Evolutionary conservation across 2,113 vertebrate genomes (phyloP).

Genomic region (Guaruba guarouba): DNA sequence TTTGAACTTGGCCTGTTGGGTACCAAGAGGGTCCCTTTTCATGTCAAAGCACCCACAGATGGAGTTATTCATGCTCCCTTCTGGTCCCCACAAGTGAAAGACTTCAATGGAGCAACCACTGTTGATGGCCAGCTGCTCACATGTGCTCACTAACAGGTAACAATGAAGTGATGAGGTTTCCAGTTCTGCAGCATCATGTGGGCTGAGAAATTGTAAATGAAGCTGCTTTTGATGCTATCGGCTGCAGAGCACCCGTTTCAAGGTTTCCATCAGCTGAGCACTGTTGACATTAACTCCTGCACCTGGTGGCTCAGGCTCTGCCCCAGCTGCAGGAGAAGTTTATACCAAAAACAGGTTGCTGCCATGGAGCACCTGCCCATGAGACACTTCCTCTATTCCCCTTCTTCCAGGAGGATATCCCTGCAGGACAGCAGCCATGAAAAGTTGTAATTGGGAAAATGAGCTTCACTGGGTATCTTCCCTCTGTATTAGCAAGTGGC

Average conservation of each 20-base stretch:
- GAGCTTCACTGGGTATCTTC: background rate
- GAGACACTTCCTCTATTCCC: background rate
- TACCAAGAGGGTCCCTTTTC: background rate
- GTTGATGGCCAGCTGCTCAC: background rate
- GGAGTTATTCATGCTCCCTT: background rate
- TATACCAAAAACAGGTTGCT: background rate
- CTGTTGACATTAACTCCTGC: background rate
- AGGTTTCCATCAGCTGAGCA: background rate
- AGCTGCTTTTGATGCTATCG: background rate
- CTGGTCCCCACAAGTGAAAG: background rate
- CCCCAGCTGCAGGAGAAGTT: background rate
- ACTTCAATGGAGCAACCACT: fast-evolving
- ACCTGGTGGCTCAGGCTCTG: background rate
- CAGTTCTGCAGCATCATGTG: background rate
- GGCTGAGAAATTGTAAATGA: background rate
- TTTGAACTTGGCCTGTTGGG: too few relatives aligned
- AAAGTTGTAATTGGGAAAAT: background rate
- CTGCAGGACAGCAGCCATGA: too few relatives aligned
- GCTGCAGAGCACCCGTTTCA: background rate
- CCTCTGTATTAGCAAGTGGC: background rate
- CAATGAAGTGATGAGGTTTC: background rate
- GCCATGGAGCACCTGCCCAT: background rate
- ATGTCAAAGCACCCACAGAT: background rate
- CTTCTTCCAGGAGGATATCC: background rate
- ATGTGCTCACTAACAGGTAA: background rate